A percentile compares a stretch with the other conserved stretches of the same genome.
phyloP scores from a whole-genome alignment of 2,888 invertebrate species.

The Hypomecis punctinalis region DNA sequence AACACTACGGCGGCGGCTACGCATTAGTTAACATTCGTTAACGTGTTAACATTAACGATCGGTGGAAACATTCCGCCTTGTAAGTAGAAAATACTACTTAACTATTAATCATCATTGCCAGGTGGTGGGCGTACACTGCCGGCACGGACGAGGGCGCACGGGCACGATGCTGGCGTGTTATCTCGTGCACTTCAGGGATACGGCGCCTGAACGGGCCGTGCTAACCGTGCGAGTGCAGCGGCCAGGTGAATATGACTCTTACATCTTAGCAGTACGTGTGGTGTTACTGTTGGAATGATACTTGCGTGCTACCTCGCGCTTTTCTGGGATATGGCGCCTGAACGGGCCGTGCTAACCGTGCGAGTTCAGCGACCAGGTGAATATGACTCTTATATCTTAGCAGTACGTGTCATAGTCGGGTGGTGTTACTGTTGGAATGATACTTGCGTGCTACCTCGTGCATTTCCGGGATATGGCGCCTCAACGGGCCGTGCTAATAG shows the following conservation, averaged over 20 bases:
- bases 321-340: constrained; percentile 85
- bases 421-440: constrained; percentile 89
- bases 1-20: too few species aligned
- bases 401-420: too few species aligned
- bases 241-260: constrained; percentile 67
- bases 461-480: constrained; percentile 86
- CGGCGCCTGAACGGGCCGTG: constrained; percentile 87
- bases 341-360: constrained; percentile 86
- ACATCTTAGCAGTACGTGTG: constrained; percentile 40
- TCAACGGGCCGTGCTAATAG: constrained; percentile 86
- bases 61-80: too few species aligned
- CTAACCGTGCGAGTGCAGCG: constrained; percentile 84
- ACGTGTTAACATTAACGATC: too few species aligned
- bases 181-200: constrained; percentile 85
- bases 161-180: constrained; percentile 91
- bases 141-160: constrained; percentile 89
- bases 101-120: too few species aligned
- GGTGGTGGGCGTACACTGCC: constrained; percentile 89
- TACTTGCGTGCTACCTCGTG: constrained; percentile 90
- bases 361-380: constrained; percentile 84
- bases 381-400: background rate
- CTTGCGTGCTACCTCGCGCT: constrained; percentile 89
- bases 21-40: too few species aligned
- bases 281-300: constrained; percentile 90
- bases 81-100: too few species aligned